These are phyloP conservation scores for Dascyllus trimaculatus DNA, from an alignment of 2,113 vertebrate genomes.

Conservation along the genomic window DNA sequence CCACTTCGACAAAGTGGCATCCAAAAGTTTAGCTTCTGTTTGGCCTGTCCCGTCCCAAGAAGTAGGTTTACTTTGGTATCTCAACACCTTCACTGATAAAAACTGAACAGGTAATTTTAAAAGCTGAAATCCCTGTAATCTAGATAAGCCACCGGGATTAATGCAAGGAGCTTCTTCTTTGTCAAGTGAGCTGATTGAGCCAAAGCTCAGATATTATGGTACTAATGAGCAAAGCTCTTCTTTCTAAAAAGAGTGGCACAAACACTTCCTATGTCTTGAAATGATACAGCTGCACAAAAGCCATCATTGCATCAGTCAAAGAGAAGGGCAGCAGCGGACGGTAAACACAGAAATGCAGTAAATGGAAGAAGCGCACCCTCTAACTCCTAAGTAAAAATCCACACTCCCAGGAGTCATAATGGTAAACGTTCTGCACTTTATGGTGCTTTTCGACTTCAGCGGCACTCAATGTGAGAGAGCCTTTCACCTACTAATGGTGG, in stretches of 20 bases:
- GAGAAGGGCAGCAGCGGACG: neutral
- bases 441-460: too few species aligned
- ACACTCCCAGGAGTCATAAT: too few species aligned
- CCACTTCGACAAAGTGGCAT: neutral
- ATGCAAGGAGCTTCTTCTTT: constrained; percentile 6
- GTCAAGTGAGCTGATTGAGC: constrained; percentile 10
- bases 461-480: too few species aligned
- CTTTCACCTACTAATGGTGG: too few species aligned
- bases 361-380: neutral
- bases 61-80: neutral
- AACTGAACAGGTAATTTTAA: neutral
- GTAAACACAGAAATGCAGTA: constrained; percentile 1
- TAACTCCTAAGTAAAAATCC: too few species aligned
- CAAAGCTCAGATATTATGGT: constrained; percentile 18
- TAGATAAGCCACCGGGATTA: constrained; percentile 1
- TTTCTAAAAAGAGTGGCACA: constrained; percentile 1
- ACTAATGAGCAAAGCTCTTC: constrained; percentile 16
- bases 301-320: constrained; percentile 2
- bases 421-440: too few species aligned
- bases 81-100: neutral
- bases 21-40: neutral
- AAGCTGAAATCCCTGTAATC: constrained; percentile 2
- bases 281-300: neutral
- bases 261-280: neutral
- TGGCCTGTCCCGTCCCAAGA: too few species aligned